Evolutionary conservation across 2,888 invertebrate genomes (phyloP), one percentile per base, ranked within the genome.

Genomic region (Nipponacmea schrenckii): DNA sequence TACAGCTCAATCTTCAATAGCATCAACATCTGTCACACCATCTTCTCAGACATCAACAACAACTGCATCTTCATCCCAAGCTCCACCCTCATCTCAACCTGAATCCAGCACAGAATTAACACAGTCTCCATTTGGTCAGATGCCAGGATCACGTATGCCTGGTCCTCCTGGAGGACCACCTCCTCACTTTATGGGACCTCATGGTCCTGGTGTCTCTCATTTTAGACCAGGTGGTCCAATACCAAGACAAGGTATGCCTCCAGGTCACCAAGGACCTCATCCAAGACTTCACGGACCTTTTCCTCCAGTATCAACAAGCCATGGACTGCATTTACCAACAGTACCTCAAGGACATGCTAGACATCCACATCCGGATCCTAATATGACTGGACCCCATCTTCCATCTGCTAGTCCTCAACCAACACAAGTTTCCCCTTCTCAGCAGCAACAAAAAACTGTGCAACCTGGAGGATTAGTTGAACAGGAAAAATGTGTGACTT

Each of bases 401-500:
- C 70, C 66, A 15, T 63, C 70, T 17, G 68, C 68, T 31, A 65
- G 65, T 65, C 75, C 70, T 44, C 73, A 69, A 46, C 64, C 56
- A 45, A 68, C 67, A 46, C 56, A 71, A 45, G 74, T 69, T 14
- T 62, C 50, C n/a, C 50, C 67, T 5, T 64, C 71, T 27, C 66
- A 64, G 62, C 69, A 70, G 17, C 62, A 56, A n/a, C 62, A 56
- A 48, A 67, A 72, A 2, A 73, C 74, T 50, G 69, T 65, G 39
- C 73, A 65, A 46, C 72, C 69, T 71, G 77, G 74, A 50, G 31
- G 50, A 7, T 66, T 73, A 64, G 72, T 62, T 48, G 66, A 71
- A 24, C 67, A 72, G 69, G 27, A 39, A 1, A 39, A 39, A 39
- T 39, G 8, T 8, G 39, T 10, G 7, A 10, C 39, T 39, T 62